Base-by-base conservation (phyloP, 2,888 invertebrate genomes). In the Cheilosia scutellata region DNA sequence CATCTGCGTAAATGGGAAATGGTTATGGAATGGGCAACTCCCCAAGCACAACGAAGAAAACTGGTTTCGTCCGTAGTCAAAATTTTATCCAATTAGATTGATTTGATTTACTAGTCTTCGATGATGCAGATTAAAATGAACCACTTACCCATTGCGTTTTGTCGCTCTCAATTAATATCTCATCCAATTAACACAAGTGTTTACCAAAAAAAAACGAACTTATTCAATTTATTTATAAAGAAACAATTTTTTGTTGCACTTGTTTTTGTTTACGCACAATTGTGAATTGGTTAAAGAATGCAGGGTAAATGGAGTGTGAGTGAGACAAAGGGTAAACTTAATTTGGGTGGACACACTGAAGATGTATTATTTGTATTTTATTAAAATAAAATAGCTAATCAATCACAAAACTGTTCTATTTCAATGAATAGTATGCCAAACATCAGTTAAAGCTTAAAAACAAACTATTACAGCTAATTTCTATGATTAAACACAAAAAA, bases 261-360 rank as follows among this genome's bases (percentile, higher is more conserved):
- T 84, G 83, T 80, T 84, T 83, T 75, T 84, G 83, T 84, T 84
- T 84, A 84, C 83, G 83, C 83, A 84, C 79, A 74, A 75, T 62
- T 42, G 82, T 68, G 72, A 78, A 72, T 78, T 66, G 66, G 33
- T 42, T 68, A 11, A 77, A 44, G 66, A 62, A 62, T 66, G 66
- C 25, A 62, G 40, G 37, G 20, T 42, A 55, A 65, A 25, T n/a
- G 42, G 57, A 47, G 82, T 65, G 79, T 75, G 83, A 84, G 83
- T 79, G 83, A 84, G 83, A 84, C 80, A 84, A 75, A 80, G 80
- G 70, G 37, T 80, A 16, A 63, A 62, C 5, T 49, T 33, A 58
- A 55, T 72, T 68, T 79, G 83, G 75, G 79, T 79, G 79, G 74
- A 65, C 74, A 74, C 82, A 65, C 57, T 57, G 47, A 27, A 68